These are phyloP conservation scores for Suricata suricatta DNA, from an alignment of 2,113 vertebrate species.

Conservation along the genomic window DNA sequence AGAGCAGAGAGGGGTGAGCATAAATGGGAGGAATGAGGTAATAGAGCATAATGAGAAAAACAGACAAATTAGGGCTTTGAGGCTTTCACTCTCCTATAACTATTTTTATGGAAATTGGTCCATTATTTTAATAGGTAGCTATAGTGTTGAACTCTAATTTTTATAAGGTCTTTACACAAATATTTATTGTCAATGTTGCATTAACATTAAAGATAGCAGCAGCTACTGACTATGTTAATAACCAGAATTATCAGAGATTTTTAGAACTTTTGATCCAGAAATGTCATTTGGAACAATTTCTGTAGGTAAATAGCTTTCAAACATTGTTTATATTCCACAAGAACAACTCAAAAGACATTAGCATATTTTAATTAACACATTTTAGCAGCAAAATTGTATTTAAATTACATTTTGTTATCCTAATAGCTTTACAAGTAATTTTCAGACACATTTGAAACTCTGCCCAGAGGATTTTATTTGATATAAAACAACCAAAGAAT, in stretches of 20 bases:
- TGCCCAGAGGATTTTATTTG: slow-evolving; percentile 35
- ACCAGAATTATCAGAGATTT: slow-evolving; percentile 33
- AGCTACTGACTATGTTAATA: slow-evolving; percentile 29
- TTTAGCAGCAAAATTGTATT: slow-evolving; percentile 57
- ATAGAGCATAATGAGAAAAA: background rate
- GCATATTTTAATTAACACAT: slow-evolving; percentile 63
- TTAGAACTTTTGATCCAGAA: slow-evolving; percentile 19
- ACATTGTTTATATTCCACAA: slow-evolving; percentile 29
- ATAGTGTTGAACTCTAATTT: background rate
- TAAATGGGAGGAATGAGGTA: background rate
- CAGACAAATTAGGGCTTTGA: background rate
- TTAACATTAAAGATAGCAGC: background rate
- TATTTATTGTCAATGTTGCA: slow-evolving; percentile 1
- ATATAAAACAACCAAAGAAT: slow-evolving; percentile 46
- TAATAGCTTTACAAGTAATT: slow-evolving; percentile 61
- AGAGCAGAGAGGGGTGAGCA: background rate
- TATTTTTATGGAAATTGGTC: background rate
- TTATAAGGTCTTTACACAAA: slow-evolving; percentile 39
- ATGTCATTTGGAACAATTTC: slow-evolving; percentile 31
- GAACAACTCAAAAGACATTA: slow-evolving; percentile 51
- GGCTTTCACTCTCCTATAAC: background rate
- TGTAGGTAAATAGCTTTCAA: slow-evolving; percentile 46
- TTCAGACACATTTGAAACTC: slow-evolving; percentile 54
- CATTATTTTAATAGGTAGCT: background rate
- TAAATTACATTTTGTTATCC: slow-evolving; percentile 56